These are phyloP conservation scores for Pterois miles DNA, from an alignment of 2,797 vertebrate genomes.

Conservation along the genomic window DNA sequence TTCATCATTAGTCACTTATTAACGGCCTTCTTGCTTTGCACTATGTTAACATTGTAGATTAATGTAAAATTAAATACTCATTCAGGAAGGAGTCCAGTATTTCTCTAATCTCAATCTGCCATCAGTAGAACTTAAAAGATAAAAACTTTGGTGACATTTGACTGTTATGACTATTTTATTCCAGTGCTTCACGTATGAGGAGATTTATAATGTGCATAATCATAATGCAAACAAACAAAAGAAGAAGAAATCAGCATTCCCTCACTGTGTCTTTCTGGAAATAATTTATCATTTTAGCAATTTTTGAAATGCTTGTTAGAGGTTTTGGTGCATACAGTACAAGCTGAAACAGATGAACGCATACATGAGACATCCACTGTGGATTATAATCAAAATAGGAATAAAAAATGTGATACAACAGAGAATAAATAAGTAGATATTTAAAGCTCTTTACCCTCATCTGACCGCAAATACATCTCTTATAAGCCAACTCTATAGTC, in stretches of 20 bases:
- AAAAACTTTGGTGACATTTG: not conserved
- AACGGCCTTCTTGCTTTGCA: conserved; percentile 8
- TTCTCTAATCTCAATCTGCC: not conserved
- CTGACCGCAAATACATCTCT: not conserved
- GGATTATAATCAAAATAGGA: not conserved
- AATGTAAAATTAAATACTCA: conserved; percentile 20
- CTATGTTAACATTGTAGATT: conserved; percentile 8
- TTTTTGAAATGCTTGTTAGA: not conserved
- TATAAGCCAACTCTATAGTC: not conserved
- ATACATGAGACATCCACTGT: not conserved
- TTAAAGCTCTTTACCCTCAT: not conserved
- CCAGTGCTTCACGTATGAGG: not conserved
- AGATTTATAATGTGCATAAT: not conserved
- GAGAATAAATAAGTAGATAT: not conserved
- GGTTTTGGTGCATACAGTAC: not conserved
- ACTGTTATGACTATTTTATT: not conserved
- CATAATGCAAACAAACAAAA: not conserved
- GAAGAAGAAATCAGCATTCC: not conserved
- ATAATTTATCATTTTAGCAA: not conserved
- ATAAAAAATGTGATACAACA: not conserved
- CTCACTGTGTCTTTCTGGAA: not conserved
- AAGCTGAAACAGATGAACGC: not conserved
- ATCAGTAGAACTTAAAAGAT: not conserved
- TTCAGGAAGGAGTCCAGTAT: conserved; percentile 20
- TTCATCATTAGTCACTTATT: not conserved